These are phyloP conservation scores for Pogonocichla stellata DNA, from an alignment of 2,113 vertebrate genomes.

Conservation along the genomic window DNA sequence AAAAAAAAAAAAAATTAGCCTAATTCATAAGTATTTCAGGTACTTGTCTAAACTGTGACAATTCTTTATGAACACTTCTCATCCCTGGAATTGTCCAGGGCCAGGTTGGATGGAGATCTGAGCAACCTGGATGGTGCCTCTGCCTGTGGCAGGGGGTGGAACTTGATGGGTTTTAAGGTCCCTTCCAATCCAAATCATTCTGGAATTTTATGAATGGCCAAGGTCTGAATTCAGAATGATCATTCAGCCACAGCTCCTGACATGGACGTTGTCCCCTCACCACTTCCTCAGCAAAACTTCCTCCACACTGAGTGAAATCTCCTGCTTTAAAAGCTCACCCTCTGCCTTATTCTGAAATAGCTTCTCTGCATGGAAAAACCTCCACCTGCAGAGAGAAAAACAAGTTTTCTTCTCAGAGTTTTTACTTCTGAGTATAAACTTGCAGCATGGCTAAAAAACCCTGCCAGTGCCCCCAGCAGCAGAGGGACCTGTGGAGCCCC, in stretches of 20 bases:
- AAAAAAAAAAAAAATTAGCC: not conserved
- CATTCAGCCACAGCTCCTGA: accelerated
- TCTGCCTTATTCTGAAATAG: not conserved
- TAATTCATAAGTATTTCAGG: not conserved
- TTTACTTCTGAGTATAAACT: not conserved
- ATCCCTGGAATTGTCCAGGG: not conserved
- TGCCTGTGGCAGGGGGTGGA: accelerated
- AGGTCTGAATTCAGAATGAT: not conserved
- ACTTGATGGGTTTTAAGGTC: not conserved
- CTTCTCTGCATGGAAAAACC: accelerated
- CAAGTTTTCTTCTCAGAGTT: not conserved
- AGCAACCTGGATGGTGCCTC: no score
- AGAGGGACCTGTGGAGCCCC: not conserved
- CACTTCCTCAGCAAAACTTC: not conserved
- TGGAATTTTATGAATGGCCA: not conserved
- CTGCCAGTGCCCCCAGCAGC: not conserved
- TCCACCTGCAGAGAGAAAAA: not conserved
- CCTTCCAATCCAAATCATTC: not conserved
- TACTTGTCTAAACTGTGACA: not conserved
- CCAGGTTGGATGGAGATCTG: not conserved
- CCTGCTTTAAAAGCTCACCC: not conserved
- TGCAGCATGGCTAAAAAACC: accelerated
- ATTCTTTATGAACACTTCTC: not conserved
- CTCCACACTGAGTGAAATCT: not conserved
- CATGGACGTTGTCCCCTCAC: accelerated